Evolutionary conservation across 2,888 invertebrate species (phyloP).

Genomic region (Drosophila neonasuta): DNA sequence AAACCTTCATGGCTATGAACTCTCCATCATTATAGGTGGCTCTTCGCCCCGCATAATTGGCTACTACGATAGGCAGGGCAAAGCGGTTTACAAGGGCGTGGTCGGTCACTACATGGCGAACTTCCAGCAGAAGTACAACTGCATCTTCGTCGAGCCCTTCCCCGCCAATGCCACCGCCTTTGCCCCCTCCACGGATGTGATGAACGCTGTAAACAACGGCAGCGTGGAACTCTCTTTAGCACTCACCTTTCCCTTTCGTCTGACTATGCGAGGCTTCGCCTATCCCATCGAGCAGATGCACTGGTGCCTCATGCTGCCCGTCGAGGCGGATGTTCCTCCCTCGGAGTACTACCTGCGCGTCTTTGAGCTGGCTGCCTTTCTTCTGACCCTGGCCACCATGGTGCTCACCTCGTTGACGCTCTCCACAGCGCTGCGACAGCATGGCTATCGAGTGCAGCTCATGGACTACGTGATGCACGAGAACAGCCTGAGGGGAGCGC

Average conservation of each 20-base stretch:
- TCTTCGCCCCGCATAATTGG: conserved; percentile 69
- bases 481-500: conserved; percentile 72
- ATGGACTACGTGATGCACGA: conserved; percentile 71
- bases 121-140: conserved; percentile 71
- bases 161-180: conserved; percentile 30
- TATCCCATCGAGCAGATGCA: conserved; percentile 72
- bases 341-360: conserved; percentile 69
- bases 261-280: conserved; percentile 47
- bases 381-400: conserved; percentile 54
- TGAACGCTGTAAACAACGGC: conserved; percentile 62
- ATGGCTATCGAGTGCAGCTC: conserved; percentile 55
- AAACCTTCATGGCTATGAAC: conserved; percentile 66
- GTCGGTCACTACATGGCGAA: conserved; percentile 67
- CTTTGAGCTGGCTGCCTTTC: conserved; percentile 64
- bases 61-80: conserved; percentile 46
- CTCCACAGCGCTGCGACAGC: conserved; percentile 50
- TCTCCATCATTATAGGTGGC: conserved; percentile 67
- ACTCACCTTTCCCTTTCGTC: conserved; percentile 40
- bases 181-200: conserved; percentile 51
- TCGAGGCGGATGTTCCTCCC: conserved; percentile 71
- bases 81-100: conserved; percentile 59
- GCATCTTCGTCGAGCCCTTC: conserved; percentile 52
- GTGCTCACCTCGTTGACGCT: conserved; percentile 64
- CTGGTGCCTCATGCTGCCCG: conserved; percentile 75
- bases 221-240: conserved; percentile 71